Conservation (phyloP, 2,113 vertebrate species). For the Oenanthe melanoleuca region DNA sequence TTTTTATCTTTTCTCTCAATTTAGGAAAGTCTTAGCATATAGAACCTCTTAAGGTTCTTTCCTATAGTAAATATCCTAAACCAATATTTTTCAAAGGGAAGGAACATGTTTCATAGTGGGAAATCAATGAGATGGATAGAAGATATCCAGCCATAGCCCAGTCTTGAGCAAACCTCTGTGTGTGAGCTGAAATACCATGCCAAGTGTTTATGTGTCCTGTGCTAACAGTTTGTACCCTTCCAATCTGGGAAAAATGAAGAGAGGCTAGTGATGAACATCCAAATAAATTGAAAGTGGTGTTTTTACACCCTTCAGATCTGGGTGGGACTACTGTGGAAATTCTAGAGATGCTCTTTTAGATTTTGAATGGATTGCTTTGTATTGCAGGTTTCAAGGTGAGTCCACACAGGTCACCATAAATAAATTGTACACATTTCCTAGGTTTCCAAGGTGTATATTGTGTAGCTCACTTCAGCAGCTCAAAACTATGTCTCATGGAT, state of each 20-base stretch:
- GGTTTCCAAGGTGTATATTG: neutral
- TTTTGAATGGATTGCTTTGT: neutral
- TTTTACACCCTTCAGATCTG: neutral
- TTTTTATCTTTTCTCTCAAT: neutral
- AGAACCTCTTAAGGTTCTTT: neutral
- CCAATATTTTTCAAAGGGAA: neutral
- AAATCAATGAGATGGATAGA: neutral
- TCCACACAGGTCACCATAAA: neutral
- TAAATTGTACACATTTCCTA: neutral
- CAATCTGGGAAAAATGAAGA: neutral
- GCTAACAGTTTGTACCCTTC: neutral
- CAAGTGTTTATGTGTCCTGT: neutral
- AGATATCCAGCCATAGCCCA: neutral
- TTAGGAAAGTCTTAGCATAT: neutral
- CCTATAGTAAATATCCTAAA: neutral
- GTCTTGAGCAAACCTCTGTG: neutral
- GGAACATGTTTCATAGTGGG: neutral
- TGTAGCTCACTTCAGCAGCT: neutral
- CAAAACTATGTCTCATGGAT: neutral
- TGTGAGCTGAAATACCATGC: neutral
- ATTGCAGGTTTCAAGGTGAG: neutral
- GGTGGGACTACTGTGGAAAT: neutral
- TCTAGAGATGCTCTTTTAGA: neutral
- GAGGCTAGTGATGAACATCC: neutral
- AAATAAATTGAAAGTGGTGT: neutral